Evolutionary conservation across 2,113 vertebrate species (phyloP).

Genomic region (Rhea pennata): DNA sequence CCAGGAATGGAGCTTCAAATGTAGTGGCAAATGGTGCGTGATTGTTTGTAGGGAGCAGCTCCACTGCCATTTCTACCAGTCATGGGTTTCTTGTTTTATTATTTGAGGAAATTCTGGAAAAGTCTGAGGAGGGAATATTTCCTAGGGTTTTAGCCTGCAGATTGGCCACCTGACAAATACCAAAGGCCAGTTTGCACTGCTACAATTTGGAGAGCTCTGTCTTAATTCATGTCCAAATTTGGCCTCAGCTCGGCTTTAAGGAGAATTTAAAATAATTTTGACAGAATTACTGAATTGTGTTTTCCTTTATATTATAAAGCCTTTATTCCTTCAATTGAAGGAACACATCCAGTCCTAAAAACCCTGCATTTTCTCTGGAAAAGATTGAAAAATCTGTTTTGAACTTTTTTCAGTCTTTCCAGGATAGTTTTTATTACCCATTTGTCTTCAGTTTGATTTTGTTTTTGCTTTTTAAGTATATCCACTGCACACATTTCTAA

Average conservation of each 20-base stretch:
- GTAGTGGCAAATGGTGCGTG: neutral
- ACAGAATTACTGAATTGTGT: neutral
- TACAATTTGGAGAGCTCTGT: neutral
- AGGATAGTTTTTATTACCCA: neutral
- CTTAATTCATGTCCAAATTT: neutral
- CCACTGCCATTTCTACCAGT: neutral
- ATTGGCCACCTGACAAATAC: neutral
- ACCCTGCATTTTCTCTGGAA: neutral
- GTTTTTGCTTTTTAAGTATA: neutral
- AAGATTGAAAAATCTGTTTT: neutral
- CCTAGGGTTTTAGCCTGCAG: neutral
- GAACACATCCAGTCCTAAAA: neutral
- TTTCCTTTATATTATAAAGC: neutral
- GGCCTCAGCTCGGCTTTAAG: neutral
- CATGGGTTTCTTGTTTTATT: neutral
- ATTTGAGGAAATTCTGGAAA: neutral
- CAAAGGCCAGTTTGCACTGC: neutral
- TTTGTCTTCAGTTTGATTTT: neutral
- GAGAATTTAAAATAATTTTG: neutral
- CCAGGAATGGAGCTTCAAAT: neutral
- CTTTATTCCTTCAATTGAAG: neutral
- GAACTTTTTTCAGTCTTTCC: neutral
- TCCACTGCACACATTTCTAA: neutral
- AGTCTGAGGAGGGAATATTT: neutral
- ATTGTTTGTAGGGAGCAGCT: neutral